Evolutionary conservation across 2,797 vertebrate species (phyloP).

Genomic region (Spatula versicolor): DNA sequence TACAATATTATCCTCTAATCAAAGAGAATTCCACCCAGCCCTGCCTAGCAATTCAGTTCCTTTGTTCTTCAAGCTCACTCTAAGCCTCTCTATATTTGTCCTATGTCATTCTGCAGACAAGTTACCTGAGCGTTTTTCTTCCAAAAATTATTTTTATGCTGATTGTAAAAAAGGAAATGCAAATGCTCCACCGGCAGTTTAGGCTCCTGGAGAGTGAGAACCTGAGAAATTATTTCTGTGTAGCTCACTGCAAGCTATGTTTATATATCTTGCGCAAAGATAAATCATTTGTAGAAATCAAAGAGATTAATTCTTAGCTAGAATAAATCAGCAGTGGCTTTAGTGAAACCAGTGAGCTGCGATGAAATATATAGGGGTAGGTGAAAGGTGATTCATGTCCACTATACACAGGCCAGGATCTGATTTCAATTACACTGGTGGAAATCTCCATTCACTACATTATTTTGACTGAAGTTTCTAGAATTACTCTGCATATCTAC

Average conservation of each 20-base stretch:
- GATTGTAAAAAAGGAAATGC: constrained; percentile 18
- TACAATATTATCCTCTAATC: neutral
- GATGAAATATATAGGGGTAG: neutral
- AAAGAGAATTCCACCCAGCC: neutral
- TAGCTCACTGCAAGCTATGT: neutral
- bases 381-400: neutral
- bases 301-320: constrained; percentile 19
- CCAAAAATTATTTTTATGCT: constrained; percentile 5
- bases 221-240: constrained; percentile 45
- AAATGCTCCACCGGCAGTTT: neutral
- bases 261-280: neutral
- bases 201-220: neutral
- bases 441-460: neutral
- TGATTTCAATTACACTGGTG: neutral
- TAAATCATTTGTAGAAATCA: constrained; percentile 32
- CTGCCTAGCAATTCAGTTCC: neutral
- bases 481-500: constrained; percentile 9
- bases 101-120: constrained; percentile 4
- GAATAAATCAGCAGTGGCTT: constrained; percentile 36
- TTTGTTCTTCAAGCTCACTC: constrained; percentile 13
- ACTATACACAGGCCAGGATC: neutral
- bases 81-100: constrained; percentile 8
- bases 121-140: constrained; percentile 6
- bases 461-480: constrained; percentile 30
- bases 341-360: constrained; percentile 2